These are phyloP conservation scores for Catocala fraxini DNA, from an alignment of 2,888 invertebrate species.

Conservation along the genomic window DNA sequence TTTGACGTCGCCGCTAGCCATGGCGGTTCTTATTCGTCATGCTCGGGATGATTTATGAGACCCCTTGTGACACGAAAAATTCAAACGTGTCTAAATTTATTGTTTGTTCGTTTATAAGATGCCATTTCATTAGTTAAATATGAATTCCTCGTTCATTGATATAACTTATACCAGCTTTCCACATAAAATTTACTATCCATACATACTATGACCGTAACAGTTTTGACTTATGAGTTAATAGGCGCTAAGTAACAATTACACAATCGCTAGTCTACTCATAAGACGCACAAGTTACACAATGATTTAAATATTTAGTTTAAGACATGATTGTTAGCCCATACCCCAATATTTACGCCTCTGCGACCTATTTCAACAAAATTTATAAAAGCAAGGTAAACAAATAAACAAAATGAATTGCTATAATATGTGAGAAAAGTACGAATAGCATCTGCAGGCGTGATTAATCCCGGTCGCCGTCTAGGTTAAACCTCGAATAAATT, in stretches of 20 bases:
- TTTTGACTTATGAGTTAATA: background rate
- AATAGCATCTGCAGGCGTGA: background rate
- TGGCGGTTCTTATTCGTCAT: conserved; percentile 49
- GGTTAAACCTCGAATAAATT: background rate
- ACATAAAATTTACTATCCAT: too few relatives aligned
- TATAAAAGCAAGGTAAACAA: background rate
- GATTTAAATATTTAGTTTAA: background rate
- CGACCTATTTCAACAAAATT: too few relatives aligned
- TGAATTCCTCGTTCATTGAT: too few relatives aligned
- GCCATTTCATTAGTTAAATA: too few relatives aligned
- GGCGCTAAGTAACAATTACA: background rate
- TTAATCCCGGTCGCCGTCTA: background rate
- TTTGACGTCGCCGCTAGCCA: conserved; percentile 49
- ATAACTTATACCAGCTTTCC: too few relatives aligned
- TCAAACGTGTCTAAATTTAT: conserved; percentile 7
- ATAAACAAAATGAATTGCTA: background rate
- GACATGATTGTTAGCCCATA: too few relatives aligned
- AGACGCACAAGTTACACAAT: background rate
- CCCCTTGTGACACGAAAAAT: conserved; percentile 35
- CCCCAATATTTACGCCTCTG: too few relatives aligned
- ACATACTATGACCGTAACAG: background rate
- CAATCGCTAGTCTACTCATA: background rate
- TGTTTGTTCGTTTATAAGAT: too few relatives aligned
- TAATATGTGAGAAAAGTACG: background rate
- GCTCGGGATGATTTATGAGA: conserved; percentile 56